Evolutionary conservation across 1,140 invertebrate genomes (phyloP).

Genomic region (Drosophila hydei): DNA sequence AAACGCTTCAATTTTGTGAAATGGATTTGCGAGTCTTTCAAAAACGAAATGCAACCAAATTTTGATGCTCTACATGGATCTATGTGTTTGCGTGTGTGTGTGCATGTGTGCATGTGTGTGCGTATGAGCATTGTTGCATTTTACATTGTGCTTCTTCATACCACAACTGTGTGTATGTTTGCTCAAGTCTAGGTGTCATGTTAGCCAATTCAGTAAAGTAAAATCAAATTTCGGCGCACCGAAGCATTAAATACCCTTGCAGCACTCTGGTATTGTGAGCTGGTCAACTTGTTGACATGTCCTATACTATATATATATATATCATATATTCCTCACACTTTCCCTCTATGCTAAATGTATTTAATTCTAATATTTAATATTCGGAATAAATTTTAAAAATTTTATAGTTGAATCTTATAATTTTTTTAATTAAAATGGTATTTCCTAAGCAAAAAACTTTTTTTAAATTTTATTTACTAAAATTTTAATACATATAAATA

Average conservation of each 20-base stretch:
- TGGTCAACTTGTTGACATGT: background rate
- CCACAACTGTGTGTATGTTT: slow-evolving; percentile 16
- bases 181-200: slow-evolving; percentile 29
- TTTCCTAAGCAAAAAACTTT: too few relatives aligned
- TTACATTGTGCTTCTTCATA: slow-evolving; percentile 13
- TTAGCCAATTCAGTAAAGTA: slow-evolving; percentile 29
- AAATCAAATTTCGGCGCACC: background rate
- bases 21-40: slow-evolving; percentile 30
- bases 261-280: background rate
- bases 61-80: slow-evolving; percentile 35
- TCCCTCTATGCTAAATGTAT: too few relatives aligned
- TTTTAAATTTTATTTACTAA: too few relatives aligned
- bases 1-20: slow-evolving; percentile 32
- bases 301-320: too few relatives aligned
- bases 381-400: too few relatives aligned
- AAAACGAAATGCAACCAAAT: slow-evolving; percentile 49
- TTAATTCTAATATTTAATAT: too few relatives aligned
- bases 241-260: slow-evolving; percentile 4
- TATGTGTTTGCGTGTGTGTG: background rate
- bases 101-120: background rate
- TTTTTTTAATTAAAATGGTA: too few relatives aligned
- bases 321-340: too few relatives aligned
- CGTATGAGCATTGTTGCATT: slow-evolving; percentile 16
- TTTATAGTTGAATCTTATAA: too few relatives aligned
- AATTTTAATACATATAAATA: too few relatives aligned